These are phyloP conservation scores for Hemistola chrysoprasaria DNA, from an alignment of 2,888 invertebrate species.

Conservation along the genomic window DNA sequence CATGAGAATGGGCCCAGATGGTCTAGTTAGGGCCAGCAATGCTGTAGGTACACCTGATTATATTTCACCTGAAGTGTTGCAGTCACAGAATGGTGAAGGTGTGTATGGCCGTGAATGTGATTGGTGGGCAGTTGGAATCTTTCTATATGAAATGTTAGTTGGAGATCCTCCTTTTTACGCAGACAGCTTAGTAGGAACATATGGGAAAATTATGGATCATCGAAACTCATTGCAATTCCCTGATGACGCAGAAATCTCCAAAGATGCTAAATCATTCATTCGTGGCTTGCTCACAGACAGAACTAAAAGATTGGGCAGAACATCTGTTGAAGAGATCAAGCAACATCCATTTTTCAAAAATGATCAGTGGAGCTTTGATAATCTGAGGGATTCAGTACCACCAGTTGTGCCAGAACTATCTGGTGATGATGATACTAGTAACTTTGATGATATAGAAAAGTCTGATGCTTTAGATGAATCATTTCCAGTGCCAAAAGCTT, in stretches of 20 bases:
- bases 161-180: constrained; percentile 99
- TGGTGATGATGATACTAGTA: constrained; percentile 98
- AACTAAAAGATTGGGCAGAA: constrained; percentile 92
- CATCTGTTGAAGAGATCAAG: constrained; percentile 97
- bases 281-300: constrained; percentile 97
- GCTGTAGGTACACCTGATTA: constrained; percentile 99
- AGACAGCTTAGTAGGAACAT: constrained; percentile 98
- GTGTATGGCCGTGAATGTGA: constrained; percentile 99
- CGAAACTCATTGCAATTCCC: constrained; percentile 97
- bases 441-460: constrained; percentile 98
- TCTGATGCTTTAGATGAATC: constrained; percentile 96
- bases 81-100: constrained; percentile 97
- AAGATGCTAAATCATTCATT: constrained; percentile 93
- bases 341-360: constrained; percentile 97
- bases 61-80: constrained; percentile 98
- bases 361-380: constrained; percentile 99
- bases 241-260: constrained; percentile 96
- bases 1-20: constrained; percentile 98
- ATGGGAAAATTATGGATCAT: constrained; percentile 99
- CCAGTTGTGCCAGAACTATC: constrained; percentile 98
- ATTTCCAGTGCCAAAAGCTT: constrained; percentile 98
- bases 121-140: constrained; percentile 99
- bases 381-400: constrained; percentile 95
- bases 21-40: constrained; percentile 97
- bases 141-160: constrained; percentile 99